Evolutionary conservation across 2,797 vertebrate genomes (phyloP).

Genomic region (Passerculus sandwichensis): DNA sequence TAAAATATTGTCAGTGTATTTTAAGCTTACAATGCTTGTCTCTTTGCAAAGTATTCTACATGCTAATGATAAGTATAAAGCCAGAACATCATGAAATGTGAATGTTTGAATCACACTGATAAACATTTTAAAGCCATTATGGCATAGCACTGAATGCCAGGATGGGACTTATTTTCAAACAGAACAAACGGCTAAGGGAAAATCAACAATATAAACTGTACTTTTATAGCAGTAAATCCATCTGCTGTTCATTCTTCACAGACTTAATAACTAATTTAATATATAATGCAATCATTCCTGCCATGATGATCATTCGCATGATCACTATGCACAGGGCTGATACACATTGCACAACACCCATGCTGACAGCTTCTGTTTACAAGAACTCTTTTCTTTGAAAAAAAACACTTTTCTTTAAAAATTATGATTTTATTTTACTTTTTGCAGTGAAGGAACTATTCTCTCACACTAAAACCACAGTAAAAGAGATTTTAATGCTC

Average conservation of each 20-base stretch:
- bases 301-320: not conserved
- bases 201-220: not conserved
- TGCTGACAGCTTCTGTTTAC: not conserved
- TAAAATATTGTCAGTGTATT: not conserved
- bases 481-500: not conserved
- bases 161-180: not conserved
- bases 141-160: not conserved
- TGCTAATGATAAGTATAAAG: not conserved
- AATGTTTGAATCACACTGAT: not conserved
- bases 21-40: not conserved
- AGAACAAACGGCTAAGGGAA: not conserved
- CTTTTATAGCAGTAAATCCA: not conserved
- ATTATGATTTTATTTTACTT: not conserved
- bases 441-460: not conserved
- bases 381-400: not conserved
- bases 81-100: not conserved
- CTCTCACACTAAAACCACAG: not conserved
- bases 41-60: not conserved
- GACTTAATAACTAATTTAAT: not conserved
- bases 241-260: not conserved
- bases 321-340: not conserved
- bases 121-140: not conserved
- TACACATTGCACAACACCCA: fast-evolving
- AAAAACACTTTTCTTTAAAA: not conserved
- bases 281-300: not conserved